Conservation (phyloP, 2,797 vertebrate species). For the Taeniopygia guttata region DNA sequence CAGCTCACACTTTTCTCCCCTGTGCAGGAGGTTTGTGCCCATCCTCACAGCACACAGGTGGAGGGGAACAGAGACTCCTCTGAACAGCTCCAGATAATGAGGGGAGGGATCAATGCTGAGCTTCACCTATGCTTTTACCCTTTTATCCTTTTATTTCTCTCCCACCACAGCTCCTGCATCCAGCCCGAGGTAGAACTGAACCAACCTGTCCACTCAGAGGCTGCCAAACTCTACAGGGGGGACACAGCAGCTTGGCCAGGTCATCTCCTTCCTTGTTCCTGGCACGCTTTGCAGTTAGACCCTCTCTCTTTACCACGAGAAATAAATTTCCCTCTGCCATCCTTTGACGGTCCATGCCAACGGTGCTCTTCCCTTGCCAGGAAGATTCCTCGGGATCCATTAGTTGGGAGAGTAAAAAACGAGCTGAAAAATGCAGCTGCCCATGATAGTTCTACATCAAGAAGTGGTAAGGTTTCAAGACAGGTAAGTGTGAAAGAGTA, state of each 20-base stretch:
- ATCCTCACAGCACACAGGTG: background rate
- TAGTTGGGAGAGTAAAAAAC: background rate
- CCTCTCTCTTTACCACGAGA: background rate
- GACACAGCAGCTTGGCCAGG: background rate
- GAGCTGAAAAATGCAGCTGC: background rate
- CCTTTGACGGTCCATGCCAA: background rate
- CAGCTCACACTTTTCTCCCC: accelerated
- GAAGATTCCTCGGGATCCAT: background rate
- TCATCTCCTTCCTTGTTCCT: background rate
- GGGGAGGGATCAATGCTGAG: accelerated
- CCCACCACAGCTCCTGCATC: background rate
- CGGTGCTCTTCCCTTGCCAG: background rate
- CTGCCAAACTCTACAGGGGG: accelerated
- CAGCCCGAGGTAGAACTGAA: background rate
- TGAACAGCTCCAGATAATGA: background rate
- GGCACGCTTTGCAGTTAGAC: accelerated
- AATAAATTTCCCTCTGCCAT: background rate
- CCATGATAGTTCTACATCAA: background rate
- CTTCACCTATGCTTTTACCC: background rate
- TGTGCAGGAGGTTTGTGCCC: background rate
- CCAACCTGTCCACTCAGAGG: background rate
- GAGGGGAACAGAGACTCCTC: no score
- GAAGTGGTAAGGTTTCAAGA: background rate
- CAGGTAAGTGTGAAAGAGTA: background rate
- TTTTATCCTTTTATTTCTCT: background rate